Evolutionary conservation across 2,797 vertebrate genomes (phyloP), one percentile per base, ranked within the genome.

Genomic region (Sebastes minor): DNA sequence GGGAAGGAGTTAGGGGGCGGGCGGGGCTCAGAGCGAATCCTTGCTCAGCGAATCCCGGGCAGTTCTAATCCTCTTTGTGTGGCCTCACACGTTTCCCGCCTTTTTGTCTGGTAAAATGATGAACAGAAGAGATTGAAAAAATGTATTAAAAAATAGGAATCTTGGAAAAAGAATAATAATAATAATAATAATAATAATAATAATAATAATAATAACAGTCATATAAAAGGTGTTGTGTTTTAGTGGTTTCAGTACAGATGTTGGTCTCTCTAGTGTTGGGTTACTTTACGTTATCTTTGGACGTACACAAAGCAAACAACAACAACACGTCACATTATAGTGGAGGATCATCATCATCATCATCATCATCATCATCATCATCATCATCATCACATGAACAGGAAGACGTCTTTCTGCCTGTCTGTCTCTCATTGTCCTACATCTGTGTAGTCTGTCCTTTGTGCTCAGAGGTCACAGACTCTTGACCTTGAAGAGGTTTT

Each of bases 21-120:
- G 74, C 4, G 73, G 86, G 89, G 92, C 86, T 90, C 92, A 96
- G 95, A 94, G 93, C 95, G 33, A 35, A 35, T 96, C 94, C 94
- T 94, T 91, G 95, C 94, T 95, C 95, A 95, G 94, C 92, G 93
- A 95, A 93, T 96, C 95, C 95, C 87, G 86, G 95, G 94, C 93
- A 93, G 95, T 94, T 95, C 78, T 95, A 96, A 95, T 96, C 95
- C 95, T 96, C 95, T 95, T 93, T 96, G 95, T 95, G 94, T 93
- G 92, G 92, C 94, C 90, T 95, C 95, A 96, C 94, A 95, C 94
- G 94, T 95, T 96, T 95, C 94, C 95, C 95, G 95, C 94, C 95
- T 96, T 95, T 96, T 95, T 93, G 94, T 96, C 96, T 96, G 96
- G 94, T 96, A 89, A 95, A 95, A 96, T 83, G 93, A 96, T 95